These are phyloP conservation scores for Pseudochromis fuscus DNA, from an alignment of 2,797 vertebrate genomes.

Conservation along the genomic window DNA sequence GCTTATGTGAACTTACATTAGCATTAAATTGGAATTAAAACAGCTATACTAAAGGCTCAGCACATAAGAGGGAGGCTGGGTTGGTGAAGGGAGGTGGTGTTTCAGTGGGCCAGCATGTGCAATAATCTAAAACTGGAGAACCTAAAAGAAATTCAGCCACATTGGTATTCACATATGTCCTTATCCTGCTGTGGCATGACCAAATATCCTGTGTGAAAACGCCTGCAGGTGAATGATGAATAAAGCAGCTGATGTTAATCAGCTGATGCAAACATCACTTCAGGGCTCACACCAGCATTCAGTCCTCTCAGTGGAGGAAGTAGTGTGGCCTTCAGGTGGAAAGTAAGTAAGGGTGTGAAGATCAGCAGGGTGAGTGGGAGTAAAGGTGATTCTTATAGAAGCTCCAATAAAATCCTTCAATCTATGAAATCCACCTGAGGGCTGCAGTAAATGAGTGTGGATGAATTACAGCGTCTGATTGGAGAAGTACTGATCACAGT, in stretches of 20 bases:
- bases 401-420: not conserved
- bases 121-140: slow-evolving; percentile 5
- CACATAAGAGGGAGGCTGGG: too few species aligned
- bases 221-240: slow-evolving; percentile 12
- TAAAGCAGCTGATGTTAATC: slow-evolving; percentile 30
- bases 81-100: too few species aligned
- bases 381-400: not conserved
- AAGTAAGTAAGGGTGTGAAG: slow-evolving; percentile 5
- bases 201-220: slow-evolving; percentile 13
- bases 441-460: not conserved
- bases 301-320: not conserved
- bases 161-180: slow-evolving; percentile 5
- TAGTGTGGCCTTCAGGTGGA: not conserved
- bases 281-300: slow-evolving; percentile 23
- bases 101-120: not conserved
- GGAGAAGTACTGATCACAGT: too few species aligned
- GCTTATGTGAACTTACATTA: too few species aligned
- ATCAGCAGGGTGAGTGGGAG: not conserved
- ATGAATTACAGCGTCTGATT: slow-evolving; percentile 7
- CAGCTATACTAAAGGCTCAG: too few species aligned
- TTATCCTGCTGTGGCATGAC: slow-evolving; percentile 3
- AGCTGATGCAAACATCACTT: slow-evolving; percentile 34
- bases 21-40: too few species aligned
- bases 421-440: slow-evolving; percentile 11
- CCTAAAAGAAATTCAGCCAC: slow-evolving; percentile 12